A percentile compares a stretch with the other conserved stretches of the same genome.
Evolutionary conservation across 2,888 invertebrate species (phyloP).

Genomic region (Scrobipalpa atriplicella): DNA sequence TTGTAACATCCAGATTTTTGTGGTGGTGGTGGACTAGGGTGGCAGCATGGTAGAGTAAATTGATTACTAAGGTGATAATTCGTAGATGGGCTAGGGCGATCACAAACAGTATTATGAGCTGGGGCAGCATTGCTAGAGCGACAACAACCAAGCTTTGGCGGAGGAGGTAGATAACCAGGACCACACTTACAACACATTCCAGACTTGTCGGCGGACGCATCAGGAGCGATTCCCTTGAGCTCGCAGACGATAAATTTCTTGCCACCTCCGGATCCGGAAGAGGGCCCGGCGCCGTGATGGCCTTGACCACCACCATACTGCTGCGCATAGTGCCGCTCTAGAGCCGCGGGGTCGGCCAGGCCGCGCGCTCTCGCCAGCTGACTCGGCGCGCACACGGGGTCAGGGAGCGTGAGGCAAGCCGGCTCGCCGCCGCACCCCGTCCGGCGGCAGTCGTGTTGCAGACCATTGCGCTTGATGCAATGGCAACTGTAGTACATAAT

Average conservation of each 20-base stretch:
- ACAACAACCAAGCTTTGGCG: constrained; percentile 13
- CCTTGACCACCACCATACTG: constrained; percentile 39
- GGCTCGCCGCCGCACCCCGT: constrained; percentile 80
- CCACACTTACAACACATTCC: constrained; percentile 73
- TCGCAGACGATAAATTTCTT: constrained; percentile 77
- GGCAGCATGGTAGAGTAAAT: too few relatives aligned
- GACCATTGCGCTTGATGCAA: constrained; percentile 83
- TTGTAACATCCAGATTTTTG: neutral
- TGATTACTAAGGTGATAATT: too few relatives aligned
- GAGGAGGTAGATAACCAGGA: neutral
- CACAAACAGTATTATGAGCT: neutral
- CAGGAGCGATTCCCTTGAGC: constrained; percentile 65
- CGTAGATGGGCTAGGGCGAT: too few relatives aligned
- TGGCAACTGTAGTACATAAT: constrained; percentile 82
- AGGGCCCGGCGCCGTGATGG: neutral
- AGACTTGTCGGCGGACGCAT: constrained; percentile 45
- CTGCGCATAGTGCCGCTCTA: constrained; percentile 59
- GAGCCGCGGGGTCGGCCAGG: constrained; percentile 64
- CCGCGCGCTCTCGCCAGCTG: constrained; percentile 75
- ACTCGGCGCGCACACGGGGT: constrained; percentile 80
- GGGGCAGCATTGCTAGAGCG: neutral
- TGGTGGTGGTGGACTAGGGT: too few relatives aligned
- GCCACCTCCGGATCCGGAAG: constrained; percentile 50
- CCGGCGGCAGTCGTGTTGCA: constrained; percentile 83
- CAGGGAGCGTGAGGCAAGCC: constrained; percentile 77